Base-by-base conservation (phyloP, 2,888 invertebrate species). In the Apeira syringaria region DNA sequence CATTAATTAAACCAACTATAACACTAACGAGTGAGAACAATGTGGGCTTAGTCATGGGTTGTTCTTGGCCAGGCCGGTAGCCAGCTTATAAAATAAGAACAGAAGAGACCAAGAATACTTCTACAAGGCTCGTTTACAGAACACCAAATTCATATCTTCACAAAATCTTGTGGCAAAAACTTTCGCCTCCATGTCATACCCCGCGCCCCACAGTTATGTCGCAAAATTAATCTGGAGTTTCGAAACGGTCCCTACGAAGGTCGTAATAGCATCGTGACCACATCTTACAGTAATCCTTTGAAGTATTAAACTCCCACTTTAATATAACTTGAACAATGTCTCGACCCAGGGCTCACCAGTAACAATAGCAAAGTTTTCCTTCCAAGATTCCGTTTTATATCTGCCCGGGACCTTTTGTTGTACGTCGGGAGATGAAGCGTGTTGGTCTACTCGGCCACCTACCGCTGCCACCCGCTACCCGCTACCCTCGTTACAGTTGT, bases 281-380 rank as follows among this genome's bases (percentile, higher is more conserved):
- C 77, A 77, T 75, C 68, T 68, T 66, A 69, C 70, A 73, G 75
- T 79, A 82, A 84, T 78, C 81, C 82, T 81, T 79, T 80, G 73
- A 81, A 82, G 78, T 80, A 81, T 80, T 79, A 80, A 83, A 81
- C 71, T 79, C 73, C 67, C 72, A 78, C 74, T 83, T 80, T 81
- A 84, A 85, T 84, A 81, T 79, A 84, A 84, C 67, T 80, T 76
- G 80, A 84, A 85, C 84, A 85, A 85, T 82, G 80, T 76, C 71
- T 58, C 64, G 73, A 70, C 75, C 78, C 76, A 68, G 71, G 75
- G 74, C 74, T 76, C 75, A 68, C 71, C 65, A 61, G 74, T 72
- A 80, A 85, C 84, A 85, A 84, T 80, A 71, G 74, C 69, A 69
- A 84, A 85, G 80, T 84, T 86, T 82, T 77, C 77, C 70, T 80